These are phyloP conservation scores for Otocyon megalotis DNA, from an alignment of 2,113 vertebrate genomes.

Conservation along the genomic window DNA sequence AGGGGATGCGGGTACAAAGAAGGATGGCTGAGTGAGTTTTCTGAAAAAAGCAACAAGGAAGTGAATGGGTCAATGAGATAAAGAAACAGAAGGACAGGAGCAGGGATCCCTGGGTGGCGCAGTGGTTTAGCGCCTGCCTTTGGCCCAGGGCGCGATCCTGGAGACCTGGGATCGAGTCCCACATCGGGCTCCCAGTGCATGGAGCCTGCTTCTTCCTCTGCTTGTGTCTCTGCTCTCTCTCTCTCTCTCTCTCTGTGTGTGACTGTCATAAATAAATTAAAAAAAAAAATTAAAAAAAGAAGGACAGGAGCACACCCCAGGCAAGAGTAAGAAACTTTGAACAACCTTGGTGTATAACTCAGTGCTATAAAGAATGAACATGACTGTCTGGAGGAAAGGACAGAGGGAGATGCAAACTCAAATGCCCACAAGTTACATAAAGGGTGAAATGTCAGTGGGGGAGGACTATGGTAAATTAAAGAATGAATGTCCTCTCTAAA, in stretches of 20 bases:
- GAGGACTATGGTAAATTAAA: not conserved
- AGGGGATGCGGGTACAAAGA: accelerated
- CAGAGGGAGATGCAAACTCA: not conserved
- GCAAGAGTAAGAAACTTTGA: not conserved
- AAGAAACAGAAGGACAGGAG: not conserved
- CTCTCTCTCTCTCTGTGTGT: too few relatives aligned
- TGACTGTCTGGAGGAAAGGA: not conserved
- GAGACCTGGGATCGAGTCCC: too few relatives aligned
- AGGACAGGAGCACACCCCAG: not conserved
- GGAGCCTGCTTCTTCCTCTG: too few relatives aligned
- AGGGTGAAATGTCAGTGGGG: not conserved
- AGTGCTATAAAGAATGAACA: not conserved
- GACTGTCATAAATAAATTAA: too few relatives aligned
- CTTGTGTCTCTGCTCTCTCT: too few relatives aligned
- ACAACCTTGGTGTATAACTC: not conserved
- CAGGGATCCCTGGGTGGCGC: too few relatives aligned
- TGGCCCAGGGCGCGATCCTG: too few relatives aligned
- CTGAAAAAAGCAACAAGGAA: not conserved
- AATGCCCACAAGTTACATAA: not conserved
- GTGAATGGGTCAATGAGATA: not conserved
- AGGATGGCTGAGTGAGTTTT: not conserved
- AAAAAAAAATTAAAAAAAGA: too few relatives aligned
- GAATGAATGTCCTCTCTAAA: not conserved
- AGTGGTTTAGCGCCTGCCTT: too few relatives aligned
- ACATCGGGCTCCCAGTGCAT: too few relatives aligned